phyloP scores from a whole-genome alignment of 2,797 vertebrate genomes.

The Pangasius sanitwongsei region DNA sequence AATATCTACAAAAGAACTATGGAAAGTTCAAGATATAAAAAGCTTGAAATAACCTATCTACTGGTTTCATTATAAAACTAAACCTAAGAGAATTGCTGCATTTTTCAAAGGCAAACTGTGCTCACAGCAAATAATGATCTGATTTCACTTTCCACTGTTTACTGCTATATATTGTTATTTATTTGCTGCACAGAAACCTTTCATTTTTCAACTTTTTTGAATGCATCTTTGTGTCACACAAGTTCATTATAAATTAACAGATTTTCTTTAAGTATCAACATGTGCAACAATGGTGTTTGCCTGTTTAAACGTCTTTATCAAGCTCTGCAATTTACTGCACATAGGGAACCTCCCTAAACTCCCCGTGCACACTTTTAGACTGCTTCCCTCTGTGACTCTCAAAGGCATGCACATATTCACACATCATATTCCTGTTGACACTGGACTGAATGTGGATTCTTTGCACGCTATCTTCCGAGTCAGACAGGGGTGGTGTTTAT shows the following conservation, averaged over 20 bases:
- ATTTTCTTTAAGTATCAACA: slow-evolving; percentile 36
- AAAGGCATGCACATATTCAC: not conserved
- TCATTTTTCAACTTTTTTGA: not conserved
- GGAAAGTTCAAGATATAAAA: not conserved
- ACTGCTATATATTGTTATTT: not conserved
- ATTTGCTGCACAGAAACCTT: not conserved
- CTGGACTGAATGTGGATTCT: not conserved
- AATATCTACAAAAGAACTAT: not conserved
- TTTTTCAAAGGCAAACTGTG: not conserved
- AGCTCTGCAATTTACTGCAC: not conserved
- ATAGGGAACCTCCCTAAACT: not conserved
- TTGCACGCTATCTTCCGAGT: not conserved
- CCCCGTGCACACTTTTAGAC: not conserved
- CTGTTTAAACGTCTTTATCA: not conserved
- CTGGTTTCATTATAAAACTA: not conserved
- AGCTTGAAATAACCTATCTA: not conserved
- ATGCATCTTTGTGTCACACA: not conserved
- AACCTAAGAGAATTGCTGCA: not conserved
- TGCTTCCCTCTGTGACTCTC: not conserved
- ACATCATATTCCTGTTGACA: not conserved
- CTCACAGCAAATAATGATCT: not conserved
- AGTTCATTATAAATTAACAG: slow-evolving; percentile 41
- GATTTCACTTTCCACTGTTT: not conserved
- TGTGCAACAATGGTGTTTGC: not conserved
- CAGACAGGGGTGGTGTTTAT: not conserved